Evolutionary conservation across 2,888 invertebrate genomes (phyloP).

Genomic region (Calameuta idolon): DNA sequence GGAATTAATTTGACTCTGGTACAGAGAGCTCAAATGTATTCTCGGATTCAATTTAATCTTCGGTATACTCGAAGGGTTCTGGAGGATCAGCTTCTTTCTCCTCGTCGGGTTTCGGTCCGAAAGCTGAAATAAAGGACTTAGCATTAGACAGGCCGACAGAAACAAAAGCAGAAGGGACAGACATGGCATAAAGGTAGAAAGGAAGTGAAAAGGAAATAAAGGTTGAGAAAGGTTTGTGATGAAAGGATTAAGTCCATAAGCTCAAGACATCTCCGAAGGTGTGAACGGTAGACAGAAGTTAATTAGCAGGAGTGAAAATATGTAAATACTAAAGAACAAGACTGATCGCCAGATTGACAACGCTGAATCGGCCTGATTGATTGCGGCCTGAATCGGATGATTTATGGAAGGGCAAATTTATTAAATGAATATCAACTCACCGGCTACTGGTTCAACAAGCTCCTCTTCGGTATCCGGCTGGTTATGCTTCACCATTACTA

Average conservation of each 20-base stretch:
- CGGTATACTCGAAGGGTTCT: constrained; percentile 96
- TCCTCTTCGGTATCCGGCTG: constrained; percentile 84
- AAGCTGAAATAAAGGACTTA: constrained; percentile 70
- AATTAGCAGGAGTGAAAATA: not conserved
- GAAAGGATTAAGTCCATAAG: not conserved
- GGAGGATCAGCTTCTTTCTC: constrained; percentile 97
- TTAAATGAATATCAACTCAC: constrained; percentile 55
- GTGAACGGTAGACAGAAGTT: not conserved
- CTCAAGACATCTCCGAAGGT: not conserved
- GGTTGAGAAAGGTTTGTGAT: not conserved
- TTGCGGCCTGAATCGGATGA: not conserved
- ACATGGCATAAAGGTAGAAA: not conserved
- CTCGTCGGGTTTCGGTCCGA: constrained; percentile 91
- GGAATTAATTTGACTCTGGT: not conserved
- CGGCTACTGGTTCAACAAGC: constrained; percentile 91
- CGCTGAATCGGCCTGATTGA: too few species aligned
- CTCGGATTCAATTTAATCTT: constrained; percentile 72
- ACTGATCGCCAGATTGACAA: not conserved
- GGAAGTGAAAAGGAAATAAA: not conserved
- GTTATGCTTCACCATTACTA: constrained; percentile 91
- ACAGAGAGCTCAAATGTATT: constrained; percentile 2
- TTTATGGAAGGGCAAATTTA: not conserved
- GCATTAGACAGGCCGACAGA: not conserved
- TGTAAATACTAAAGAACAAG: constrained; percentile 5
- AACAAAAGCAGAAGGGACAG: not conserved